Percentiles rank a stretch among this genome's conserved stretches.
phyloP scores from a whole-genome alignment of 2,113 vertebrate genomes.

The Melanerpes aurifrons region DNA sequence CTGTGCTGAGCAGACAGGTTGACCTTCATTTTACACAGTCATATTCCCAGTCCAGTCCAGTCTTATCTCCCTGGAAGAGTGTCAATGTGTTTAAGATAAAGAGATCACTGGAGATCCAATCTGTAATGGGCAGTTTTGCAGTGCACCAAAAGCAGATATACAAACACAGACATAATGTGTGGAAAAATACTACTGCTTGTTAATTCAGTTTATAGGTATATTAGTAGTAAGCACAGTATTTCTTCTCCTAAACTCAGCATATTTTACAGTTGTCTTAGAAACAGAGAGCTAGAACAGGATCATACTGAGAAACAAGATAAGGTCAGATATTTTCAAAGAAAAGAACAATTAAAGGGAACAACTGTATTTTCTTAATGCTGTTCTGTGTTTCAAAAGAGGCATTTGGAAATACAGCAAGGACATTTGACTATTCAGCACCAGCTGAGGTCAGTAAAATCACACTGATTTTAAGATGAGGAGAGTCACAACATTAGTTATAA shows the following conservation, averaged over 20 bases:
- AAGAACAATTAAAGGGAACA: background rate
- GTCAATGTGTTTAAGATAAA: constrained; percentile 50
- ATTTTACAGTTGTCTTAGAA: background rate
- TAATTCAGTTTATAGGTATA: background rate
- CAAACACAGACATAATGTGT: background rate
- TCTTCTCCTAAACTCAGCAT: background rate
- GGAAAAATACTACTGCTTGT: background rate
- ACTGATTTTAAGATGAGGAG: constrained; percentile 32
- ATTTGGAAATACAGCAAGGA: background rate
- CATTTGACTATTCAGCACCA: constrained; percentile 26
- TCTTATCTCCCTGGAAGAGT: constrained; percentile 43
- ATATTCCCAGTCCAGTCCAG: constrained; percentile 19
- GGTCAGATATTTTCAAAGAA: background rate
- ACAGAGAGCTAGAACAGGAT: background rate
- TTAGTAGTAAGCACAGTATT: background rate
- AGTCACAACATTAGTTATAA: constrained; percentile 38
- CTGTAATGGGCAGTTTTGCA: background rate
- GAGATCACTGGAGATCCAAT: constrained; percentile 38
- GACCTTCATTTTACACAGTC: background rate
- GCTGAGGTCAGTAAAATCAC: background rate
- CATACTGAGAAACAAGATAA: background rate
- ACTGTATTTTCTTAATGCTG: background rate
- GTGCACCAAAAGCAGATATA: background rate
- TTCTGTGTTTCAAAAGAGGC: constrained; percentile 7
- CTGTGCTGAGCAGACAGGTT: background rate